phyloP scores from a whole-genome alignment of 2,113 vertebrate genomes.

The Odocoileus hemionus region DNA sequence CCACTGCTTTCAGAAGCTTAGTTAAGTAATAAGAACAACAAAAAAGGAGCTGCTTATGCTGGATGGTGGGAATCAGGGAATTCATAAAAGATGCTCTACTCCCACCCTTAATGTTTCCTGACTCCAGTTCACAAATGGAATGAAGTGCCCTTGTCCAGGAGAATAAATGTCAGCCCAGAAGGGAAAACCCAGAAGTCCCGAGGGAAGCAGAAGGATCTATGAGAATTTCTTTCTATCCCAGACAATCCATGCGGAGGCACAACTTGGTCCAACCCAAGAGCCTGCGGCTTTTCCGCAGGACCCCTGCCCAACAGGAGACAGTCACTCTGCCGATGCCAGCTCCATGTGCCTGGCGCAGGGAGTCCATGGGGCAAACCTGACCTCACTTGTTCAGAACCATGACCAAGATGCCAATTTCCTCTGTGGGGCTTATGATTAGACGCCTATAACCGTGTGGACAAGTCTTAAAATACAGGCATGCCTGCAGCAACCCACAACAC shows the following conservation, averaged over 20 bases:
- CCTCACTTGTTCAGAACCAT: not conserved
- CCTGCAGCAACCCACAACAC: not conserved
- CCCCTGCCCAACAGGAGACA: not conserved
- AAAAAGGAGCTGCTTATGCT: not conserved
- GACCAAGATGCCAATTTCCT: slow-evolving; percentile 29
- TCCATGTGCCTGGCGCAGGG: not conserved
- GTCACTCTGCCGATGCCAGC: not conserved
- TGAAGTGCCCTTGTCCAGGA: not conserved
- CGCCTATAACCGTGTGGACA: not conserved
- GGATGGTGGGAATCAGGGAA: not conserved
- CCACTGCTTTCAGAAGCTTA: not conserved
- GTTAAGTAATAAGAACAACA: not conserved
- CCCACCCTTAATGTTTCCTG: not conserved
- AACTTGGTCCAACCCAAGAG: not conserved
- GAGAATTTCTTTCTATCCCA: not conserved
- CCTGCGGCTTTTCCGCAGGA: not conserved
- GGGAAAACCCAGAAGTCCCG: not conserved
- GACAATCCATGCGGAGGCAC: not conserved
- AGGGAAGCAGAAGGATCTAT: not conserved
- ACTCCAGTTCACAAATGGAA: not conserved
- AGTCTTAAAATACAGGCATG: not conserved
- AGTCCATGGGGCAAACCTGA: not conserved
- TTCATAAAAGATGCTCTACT: not conserved
- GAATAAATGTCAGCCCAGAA: not conserved
- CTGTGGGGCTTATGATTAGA: slow-evolving; percentile 14